Evolutionary conservation across 2,113 vertebrate genomes (phyloP).

Genomic region (Danionella cerebrum): DNA sequence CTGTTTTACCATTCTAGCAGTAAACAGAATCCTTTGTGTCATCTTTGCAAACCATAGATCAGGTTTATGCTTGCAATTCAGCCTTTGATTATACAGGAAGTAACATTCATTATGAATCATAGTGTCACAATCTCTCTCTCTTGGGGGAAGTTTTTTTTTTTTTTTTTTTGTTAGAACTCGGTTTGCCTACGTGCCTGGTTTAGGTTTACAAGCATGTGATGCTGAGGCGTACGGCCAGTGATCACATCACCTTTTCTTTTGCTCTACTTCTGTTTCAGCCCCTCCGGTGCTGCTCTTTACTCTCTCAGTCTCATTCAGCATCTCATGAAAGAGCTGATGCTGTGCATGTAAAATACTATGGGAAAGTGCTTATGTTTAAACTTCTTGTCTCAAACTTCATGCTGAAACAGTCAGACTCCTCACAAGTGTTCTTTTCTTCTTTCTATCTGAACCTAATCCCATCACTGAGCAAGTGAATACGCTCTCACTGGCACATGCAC

Average conservation of each 20-base stretch:
- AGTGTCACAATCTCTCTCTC: neutral
- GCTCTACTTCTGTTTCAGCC: neutral
- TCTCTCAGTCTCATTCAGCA: neutral
- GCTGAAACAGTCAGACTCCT: neutral
- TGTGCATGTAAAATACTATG: too few relatives aligned
- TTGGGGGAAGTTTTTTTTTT: neutral
- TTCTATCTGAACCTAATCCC: neutral
- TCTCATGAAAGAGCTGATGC: too few relatives aligned
- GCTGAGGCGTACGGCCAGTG: conserved; percentile 4
- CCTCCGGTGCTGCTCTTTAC: neutral
- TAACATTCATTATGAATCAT: conserved; percentile 14
- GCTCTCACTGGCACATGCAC: neutral
- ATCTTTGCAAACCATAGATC: neutral
- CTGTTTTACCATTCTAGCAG: neutral
- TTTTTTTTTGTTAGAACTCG: conserved; percentile 3
- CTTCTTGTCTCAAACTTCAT: too few relatives aligned
- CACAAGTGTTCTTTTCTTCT: neutral
- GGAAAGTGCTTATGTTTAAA: too few relatives aligned
- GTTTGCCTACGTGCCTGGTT: conserved; percentile 25
- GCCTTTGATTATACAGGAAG: neutral
- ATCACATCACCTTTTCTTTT: conserved; percentile 26
- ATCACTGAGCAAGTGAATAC: neutral
- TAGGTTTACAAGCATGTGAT: conserved; percentile 26
- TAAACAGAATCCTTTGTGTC: neutral
- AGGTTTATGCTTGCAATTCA: neutral